These are phyloP conservation scores for Sebastiscus tertius DNA, from an alignment of 2,797 vertebrate genomes.

Conservation along the genomic window DNA sequence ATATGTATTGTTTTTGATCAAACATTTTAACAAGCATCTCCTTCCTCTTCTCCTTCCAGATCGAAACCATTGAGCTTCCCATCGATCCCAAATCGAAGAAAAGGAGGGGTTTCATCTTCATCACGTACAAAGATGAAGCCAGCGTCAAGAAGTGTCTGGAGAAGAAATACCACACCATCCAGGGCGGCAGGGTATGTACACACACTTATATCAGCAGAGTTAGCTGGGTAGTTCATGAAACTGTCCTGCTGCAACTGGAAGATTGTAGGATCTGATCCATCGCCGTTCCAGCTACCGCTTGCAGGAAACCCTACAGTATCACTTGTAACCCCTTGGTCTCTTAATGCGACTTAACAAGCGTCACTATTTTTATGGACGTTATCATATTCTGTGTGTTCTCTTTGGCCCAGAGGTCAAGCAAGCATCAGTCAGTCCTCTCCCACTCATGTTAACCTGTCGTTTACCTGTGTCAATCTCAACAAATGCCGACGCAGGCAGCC, in stretches of 20 bases:
- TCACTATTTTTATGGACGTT: too few relatives aligned
- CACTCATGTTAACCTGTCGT: too few relatives aligned
- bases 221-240: background rate
- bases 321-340: background rate
- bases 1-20: background rate
- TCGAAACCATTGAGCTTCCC: constrained; percentile 96
- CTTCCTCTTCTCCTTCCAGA: constrained; percentile 76
- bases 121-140: constrained; percentile 96
- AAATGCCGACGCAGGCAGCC: too few relatives aligned
- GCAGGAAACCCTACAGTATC: too few relatives aligned
- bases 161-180: constrained; percentile 96
- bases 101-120: constrained; percentile 97
- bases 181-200: constrained; percentile 90
- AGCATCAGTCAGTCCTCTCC: too few relatives aligned
- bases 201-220: background rate
- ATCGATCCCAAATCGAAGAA: constrained; percentile 97
- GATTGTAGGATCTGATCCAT: too few relatives aligned
- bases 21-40: background rate
- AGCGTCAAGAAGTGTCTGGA: constrained; percentile 96
- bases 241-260: too few relatives aligned
- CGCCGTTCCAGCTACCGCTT: too few relatives aligned
- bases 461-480: too few relatives aligned
- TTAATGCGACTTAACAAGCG: background rate
- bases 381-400: too few relatives aligned
- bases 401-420: too few relatives aligned